Percentiles rank a stretch among this genome's conserved stretches.
Conservation (phyloP, 2,888 invertebrate genomes). For the Lithophane ornitopus region DNA sequence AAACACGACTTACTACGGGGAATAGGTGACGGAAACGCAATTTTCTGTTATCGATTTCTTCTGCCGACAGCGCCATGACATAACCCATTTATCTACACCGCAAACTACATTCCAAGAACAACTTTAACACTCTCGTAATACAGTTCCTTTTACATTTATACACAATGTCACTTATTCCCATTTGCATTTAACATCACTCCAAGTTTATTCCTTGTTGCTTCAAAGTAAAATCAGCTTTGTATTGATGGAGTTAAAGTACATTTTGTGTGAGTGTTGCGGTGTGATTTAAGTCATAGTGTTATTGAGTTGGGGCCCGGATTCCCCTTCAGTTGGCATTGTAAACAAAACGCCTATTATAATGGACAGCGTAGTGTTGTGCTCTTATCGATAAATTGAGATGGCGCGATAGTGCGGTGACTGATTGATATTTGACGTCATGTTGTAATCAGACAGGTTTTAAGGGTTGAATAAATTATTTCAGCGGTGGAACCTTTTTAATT, state of each 20-base stretch:
- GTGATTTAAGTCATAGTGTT: constrained; percentile 67
- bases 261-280: constrained; percentile 56
- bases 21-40: constrained; percentile 80
- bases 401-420: constrained; percentile 55
- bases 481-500: constrained; percentile 5
- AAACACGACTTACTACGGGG: constrained; percentile 66
- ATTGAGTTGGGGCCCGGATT: constrained; percentile 67
- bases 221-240: constrained; percentile 60
- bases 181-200: constrained; percentile 45
- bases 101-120: constrained; percentile 51
- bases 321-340: constrained; percentile 88
- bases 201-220: constrained; percentile 46
- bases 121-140: constrained; percentile 59
- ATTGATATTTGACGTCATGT: constrained; percentile 54
- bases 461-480: constrained; percentile 32
- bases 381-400: constrained; percentile 69
- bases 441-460: constrained; percentile 39
- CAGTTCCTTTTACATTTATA: constrained; percentile 61
- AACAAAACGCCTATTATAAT: constrained; percentile 90
- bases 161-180: constrained; percentile 55
- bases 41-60: constrained; percentile 81
- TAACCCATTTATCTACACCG: constrained; percentile 51
- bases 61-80: constrained; percentile 34
- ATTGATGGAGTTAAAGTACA: constrained; percentile 42
- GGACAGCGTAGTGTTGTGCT: constrained; percentile 79